Evolutionary conservation across 2,888 invertebrate species (phyloP).

Genomic region (Stenodera caucasica): DNA sequence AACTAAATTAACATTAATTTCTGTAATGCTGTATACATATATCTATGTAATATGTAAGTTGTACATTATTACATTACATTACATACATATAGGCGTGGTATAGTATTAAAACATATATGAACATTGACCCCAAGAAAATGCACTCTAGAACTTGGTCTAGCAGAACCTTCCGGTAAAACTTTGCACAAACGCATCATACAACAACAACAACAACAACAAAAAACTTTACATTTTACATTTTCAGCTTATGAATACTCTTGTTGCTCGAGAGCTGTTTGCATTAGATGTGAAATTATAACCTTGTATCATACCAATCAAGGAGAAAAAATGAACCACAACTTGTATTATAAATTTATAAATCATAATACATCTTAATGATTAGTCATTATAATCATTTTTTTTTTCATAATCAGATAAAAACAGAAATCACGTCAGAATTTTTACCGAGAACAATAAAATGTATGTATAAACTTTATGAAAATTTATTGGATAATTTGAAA

Average conservation of each 20-base stretch:
- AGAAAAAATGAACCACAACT: too few species aligned
- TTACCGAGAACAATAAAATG: background rate
- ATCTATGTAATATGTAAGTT: too few species aligned
- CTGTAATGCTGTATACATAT: background rate
- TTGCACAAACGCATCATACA: conserved; percentile 8
- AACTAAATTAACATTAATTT: conserved; percentile 15
- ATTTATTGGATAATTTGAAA: too few species aligned
- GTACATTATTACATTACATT: conserved; percentile 1
- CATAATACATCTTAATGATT: background rate
- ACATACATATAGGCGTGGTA: conserved; percentile 15
- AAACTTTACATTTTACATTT: too few species aligned
- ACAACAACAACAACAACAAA: background rate
- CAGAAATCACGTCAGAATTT: background rate
- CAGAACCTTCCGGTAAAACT: conserved; percentile 23
- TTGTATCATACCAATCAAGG: too few species aligned
- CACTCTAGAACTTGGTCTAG: conserved; percentile 16
- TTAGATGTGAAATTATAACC: too few species aligned
- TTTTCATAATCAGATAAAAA: background rate
- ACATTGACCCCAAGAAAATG: conserved; percentile 21
- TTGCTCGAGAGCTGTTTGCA: too few species aligned
- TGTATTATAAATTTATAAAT: too few species aligned
- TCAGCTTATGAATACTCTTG: too few species aligned
- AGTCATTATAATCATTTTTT: background rate
- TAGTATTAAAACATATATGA: conserved; percentile 7
- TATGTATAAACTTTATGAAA: too few species aligned